These are phyloP conservation scores for Zophobas atratus DNA, from an alignment of 1,140 invertebrate species.

Conservation along the genomic window DNA sequence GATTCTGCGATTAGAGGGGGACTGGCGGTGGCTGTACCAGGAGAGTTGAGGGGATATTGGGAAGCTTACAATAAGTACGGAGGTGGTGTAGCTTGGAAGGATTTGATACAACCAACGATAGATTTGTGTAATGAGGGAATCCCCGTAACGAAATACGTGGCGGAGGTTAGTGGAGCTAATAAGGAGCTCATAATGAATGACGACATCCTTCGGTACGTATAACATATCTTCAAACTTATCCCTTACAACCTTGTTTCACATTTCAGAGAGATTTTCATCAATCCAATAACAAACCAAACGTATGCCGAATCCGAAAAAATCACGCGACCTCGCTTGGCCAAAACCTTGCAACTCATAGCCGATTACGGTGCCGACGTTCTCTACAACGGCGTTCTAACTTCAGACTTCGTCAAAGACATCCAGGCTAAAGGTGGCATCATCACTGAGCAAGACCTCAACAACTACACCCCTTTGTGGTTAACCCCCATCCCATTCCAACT, in stretches of 20 bases:
- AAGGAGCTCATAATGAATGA: neutral
- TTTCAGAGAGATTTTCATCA: slow-evolving; percentile 77
- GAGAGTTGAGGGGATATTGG: slow-evolving; percentile 91
- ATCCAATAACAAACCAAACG: slow-evolving; percentile 75
- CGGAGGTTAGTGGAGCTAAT: slow-evolving; percentile 67
- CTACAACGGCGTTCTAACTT: slow-evolving; percentile 78
- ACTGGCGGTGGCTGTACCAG: slow-evolving; percentile 89
- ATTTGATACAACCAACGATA: slow-evolving; percentile 86
- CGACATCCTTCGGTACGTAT: neutral
- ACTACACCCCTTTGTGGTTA: slow-evolving; percentile 74
- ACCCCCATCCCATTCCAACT: slow-evolving; percentile 73
- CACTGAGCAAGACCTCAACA: slow-evolving; percentile 76
- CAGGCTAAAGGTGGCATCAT: slow-evolving; percentile 82
- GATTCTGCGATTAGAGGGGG: slow-evolving; percentile 70
- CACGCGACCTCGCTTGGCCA: slow-evolving; percentile 78
- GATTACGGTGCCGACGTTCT: slow-evolving; percentile 76
- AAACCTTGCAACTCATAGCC: slow-evolving; percentile 82
- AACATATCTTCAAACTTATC: no score
- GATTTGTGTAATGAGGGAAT: slow-evolving; percentile 81
- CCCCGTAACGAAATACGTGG: slow-evolving; percentile 72
- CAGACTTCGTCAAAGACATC: slow-evolving; percentile 80
- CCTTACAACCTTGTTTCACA: no score
- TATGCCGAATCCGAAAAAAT: slow-evolving; percentile 81
- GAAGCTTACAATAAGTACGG: slow-evolving; percentile 84
- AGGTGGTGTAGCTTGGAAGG: slow-evolving; percentile 86